phyloP scores from a whole-genome alignment of 2,888 invertebrate genomes.

The Psylliodes chrysocephalus region DNA sequence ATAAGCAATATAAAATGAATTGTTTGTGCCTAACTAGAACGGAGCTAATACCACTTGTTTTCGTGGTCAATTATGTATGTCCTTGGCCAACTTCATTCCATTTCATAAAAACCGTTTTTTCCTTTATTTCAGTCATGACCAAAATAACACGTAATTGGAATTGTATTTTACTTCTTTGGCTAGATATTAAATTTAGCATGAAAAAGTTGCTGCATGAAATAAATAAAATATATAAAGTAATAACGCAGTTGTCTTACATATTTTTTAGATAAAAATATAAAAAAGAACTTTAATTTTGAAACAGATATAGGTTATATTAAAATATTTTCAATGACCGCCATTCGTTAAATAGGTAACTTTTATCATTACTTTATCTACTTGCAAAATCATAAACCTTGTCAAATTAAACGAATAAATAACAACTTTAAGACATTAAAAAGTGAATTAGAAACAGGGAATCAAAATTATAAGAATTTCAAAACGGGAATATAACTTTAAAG shows the following conservation, averaged over 20 bases:
- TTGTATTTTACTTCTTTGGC: slow-evolving; percentile 6
- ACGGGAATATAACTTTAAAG: no score
- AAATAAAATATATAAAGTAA: background rate
- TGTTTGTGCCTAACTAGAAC: slow-evolving; percentile 19
- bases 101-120: slow-evolving; percentile 21
- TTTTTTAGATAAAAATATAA: background rate
- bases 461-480: no score
- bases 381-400: no score
- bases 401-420: no score
- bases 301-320: no score
- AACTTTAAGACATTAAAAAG: no score
- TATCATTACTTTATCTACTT: no score
- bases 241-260: background rate
- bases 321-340: no score
- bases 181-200: slow-evolving; percentile 8
- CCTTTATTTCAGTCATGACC: slow-evolving; percentile 24
- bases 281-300: no score
- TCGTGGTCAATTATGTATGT: slow-evolving; percentile 21
- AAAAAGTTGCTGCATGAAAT: slow-evolving; percentile 2
- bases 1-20: background rate
- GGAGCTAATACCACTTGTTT: slow-evolving; percentile 11
- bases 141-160: slow-evolving; percentile 20
- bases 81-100: slow-evolving; percentile 26
- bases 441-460: no score
- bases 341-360: no score